Percentiles rank a stretch among this genome's conserved stretches.
These are phyloP conservation scores for Acleris emargana DNA, from an alignment of 2,888 invertebrate genomes.

Conservation along the genomic window DNA sequence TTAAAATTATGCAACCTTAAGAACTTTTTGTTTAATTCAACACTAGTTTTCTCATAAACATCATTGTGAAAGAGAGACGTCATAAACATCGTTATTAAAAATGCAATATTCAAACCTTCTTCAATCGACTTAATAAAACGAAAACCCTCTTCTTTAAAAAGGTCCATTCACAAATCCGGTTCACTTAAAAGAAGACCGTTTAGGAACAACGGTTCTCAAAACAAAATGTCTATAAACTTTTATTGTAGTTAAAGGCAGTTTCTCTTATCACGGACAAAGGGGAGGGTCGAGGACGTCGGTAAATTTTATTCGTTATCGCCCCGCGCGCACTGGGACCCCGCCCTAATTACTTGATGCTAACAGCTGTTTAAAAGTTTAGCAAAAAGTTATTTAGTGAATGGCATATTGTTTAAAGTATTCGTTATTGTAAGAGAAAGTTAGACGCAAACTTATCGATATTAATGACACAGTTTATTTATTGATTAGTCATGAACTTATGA, in stretches of 20 bases:
- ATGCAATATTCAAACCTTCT: not conserved
- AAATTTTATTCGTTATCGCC: conserved; percentile 48
- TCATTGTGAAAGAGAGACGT: no score
- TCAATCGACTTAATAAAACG: not conserved
- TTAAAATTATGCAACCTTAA: no score
- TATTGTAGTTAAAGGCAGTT: conserved; percentile 43
- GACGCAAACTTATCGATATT: no score
- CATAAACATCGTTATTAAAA: no score
- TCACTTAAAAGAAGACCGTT: conserved; percentile 25
- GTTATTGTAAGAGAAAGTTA: no score
- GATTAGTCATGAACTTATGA: no score
- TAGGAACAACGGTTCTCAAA: conserved; percentile 34
- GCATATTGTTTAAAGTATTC: not conserved
- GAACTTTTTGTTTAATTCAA: no score
- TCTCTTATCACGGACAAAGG: conserved; percentile 39
- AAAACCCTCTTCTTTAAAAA: conserved; percentile 6
- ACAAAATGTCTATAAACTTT: conserved; percentile 45
- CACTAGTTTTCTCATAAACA: no score
- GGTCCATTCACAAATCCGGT: conserved; percentile 17
- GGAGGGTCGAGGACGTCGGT: conserved; percentile 26
- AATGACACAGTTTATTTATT: no score
- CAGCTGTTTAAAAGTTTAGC: conserved; percentile 26
- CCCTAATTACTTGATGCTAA: conserved; percentile 32
- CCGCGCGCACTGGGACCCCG: conserved; percentile 17
- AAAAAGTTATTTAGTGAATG: conserved; percentile 14